Base-by-base conservation (phyloP, 2,113 vertebrate species). In the Xenopus borealis region DNA sequence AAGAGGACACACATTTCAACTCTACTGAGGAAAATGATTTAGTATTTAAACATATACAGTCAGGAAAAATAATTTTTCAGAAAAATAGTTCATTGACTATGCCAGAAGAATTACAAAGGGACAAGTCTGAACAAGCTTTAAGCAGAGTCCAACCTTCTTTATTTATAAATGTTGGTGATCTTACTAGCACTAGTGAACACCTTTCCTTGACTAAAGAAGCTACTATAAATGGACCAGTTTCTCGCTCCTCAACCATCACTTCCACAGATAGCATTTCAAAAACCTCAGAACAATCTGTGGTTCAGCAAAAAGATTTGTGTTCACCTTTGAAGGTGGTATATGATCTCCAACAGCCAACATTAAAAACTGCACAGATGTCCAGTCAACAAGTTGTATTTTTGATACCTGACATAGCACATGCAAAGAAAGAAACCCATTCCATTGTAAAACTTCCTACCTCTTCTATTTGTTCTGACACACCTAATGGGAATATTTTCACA, bases 211-310 rank as follows among this genome's bases (percentile, higher is more conserved):
- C 94, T 92, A 90, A 90, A 90, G 94, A 89, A 94, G 90, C 93
- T 92, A 89, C 92, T 93, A 91, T 95, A 94, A 99, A 98, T 94
- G 95, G 96, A 93, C 93, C 95, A 94, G 93, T 92, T 94, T 95
- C 94, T 94, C 94, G 94, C 94, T 91, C 92, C 91, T 90, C 92
- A 91, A 88, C 93, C 85, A 94, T 95, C 88, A 91, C 91, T 92
- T 89, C 89, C 87, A 93, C 95, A 92, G 89, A 91, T 91, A 84
- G 86, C 70, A 81, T 89, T 93, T 91, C 91, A 69, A 86, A 94
- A 91, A 87, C 91, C 89, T 87, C 89, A 90, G 93, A 92, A 89
- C 92, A 94, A 82, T 84, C 91, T 81, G 83, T 82, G 81, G 89
- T 88, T 86, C 91, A 90, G 85, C 90, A 90, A 81, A 73, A 85